phyloP scores from a whole-genome alignment of 2,888 invertebrate genomes.

The Euplagia quadripunctaria region DNA sequence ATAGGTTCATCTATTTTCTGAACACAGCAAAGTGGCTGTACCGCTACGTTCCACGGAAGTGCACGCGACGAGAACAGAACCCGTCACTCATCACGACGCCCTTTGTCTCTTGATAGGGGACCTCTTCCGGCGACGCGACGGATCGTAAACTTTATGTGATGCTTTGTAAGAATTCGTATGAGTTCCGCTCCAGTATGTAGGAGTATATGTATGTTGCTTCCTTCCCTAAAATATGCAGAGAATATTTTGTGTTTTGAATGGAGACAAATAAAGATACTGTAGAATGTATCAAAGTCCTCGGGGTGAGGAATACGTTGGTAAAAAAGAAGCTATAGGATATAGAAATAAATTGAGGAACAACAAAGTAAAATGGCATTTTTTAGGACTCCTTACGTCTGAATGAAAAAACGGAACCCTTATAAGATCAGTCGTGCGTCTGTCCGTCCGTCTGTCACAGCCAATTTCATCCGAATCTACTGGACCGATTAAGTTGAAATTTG shows the following conservation, averaged over 20 bases:
- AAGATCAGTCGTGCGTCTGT: no score
- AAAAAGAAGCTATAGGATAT: not conserved
- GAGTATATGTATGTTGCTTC: slow-evolving; percentile 26
- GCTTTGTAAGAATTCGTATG: slow-evolving; percentile 46
- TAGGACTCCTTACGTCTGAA: no score
- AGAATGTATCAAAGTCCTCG: not conserved
- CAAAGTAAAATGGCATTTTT: no score
- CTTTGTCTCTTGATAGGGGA: slow-evolving; percentile 46
- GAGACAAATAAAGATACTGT: not conserved
- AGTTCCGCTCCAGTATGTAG: slow-evolving; percentile 37
- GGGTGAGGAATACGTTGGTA: not conserved
- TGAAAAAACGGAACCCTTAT: no score
- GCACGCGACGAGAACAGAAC: slow-evolving; percentile 32
- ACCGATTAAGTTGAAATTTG: no score
- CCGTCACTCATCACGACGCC: slow-evolving; percentile 39
- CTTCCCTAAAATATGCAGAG: slow-evolving; percentile 24
- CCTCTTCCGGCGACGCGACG: slow-evolving; percentile 45
- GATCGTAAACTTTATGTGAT: slow-evolving; percentile 52
- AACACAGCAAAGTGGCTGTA: slow-evolving; percentile 34
- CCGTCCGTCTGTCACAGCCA: no score
- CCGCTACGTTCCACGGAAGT: slow-evolving; percentile 41
- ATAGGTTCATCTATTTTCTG: slow-evolving; percentile 38
- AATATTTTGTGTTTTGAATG: slow-evolving; percentile 20
- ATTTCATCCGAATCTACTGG: no score
- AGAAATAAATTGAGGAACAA: no score